Evolutionary conservation across 2,888 invertebrate species (phyloP).

Genomic region (Lomographa bimaculata): DNA sequence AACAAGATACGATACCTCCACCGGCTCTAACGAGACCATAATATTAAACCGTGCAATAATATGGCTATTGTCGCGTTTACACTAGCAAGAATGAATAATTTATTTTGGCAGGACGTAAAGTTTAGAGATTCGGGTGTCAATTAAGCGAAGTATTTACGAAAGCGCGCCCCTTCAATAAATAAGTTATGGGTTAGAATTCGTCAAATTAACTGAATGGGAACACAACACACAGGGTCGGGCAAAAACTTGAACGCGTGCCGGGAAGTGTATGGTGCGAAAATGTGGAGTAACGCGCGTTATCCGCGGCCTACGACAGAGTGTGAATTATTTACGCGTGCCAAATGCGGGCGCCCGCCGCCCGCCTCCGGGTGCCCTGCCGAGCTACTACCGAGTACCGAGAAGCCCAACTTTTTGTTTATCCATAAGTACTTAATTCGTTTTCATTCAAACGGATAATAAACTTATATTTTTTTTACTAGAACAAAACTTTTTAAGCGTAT

Average conservation of each 20-base stretch:
- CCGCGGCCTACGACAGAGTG: conserved; percentile 56
- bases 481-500: neutral
- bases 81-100: conserved; percentile 61
- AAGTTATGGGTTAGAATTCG: conserved; percentile 68
- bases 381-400: conserved; percentile 50
- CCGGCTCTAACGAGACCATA: conserved; percentile 47
- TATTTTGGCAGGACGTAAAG: conserved; percentile 50
- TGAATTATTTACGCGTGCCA: conserved; percentile 69
- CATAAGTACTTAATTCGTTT: conserved; percentile 49
- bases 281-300: conserved; percentile 68
- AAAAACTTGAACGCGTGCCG: conserved; percentile 75
- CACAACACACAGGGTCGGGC: conserved; percentile 41
- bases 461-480: neutral
- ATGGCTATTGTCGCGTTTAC: conserved; percentile 48
- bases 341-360: conserved; percentile 50
- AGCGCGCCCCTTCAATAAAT: conserved; percentile 60
- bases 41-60: conserved; percentile 48
- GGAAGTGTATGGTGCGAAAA: conserved; percentile 65
- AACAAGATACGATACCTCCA: conserved; percentile 55
- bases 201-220: conserved; percentile 70
- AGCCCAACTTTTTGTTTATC: conserved; percentile 56
- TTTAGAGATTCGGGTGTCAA: conserved; percentile 59
- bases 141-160: conserved; percentile 67
- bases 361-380: conserved; percentile 31
- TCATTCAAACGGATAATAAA: conserved; percentile 36